Conservation (phyloP, 1,140 invertebrate species). For the Eubasilissa regina region DNA sequence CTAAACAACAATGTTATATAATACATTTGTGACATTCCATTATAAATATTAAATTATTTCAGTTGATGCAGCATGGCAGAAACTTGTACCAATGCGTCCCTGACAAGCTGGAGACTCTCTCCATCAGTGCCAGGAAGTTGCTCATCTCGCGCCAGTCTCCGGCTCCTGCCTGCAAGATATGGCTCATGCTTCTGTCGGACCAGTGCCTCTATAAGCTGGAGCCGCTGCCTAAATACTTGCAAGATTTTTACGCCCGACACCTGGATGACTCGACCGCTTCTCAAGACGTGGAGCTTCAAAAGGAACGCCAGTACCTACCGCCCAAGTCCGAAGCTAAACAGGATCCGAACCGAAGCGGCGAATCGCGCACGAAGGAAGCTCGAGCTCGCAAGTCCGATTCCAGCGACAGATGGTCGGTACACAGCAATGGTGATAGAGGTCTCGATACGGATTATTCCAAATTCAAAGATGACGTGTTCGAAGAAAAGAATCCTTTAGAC, state of each 20-base stretch:
- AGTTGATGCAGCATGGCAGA: slow-evolving; percentile 55
- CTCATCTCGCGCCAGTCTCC: slow-evolving; percentile 50
- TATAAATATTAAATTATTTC: slow-evolving; percentile 21
- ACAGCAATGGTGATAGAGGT: slow-evolving; percentile 51
- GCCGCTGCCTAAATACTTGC: slow-evolving; percentile 54
- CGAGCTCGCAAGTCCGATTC: slow-evolving; percentile 51
- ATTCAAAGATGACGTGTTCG: slow-evolving; percentile 53
- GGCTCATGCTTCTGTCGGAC: slow-evolving; percentile 53
- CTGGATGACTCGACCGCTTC: slow-evolving; percentile 47
- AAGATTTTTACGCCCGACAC: slow-evolving; percentile 55
- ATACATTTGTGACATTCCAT: no score
- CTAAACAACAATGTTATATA: no score
- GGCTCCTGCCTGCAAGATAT: slow-evolving; percentile 44
- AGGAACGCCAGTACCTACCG: slow-evolving; percentile 9
- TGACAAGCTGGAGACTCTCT: slow-evolving; percentile 51
- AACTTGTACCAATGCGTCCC: slow-evolving; percentile 49
- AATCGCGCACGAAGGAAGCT: not conserved
- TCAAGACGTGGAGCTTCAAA: slow-evolving; percentile 3
- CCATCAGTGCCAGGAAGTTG: slow-evolving; percentile 50
- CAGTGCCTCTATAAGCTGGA: slow-evolving; percentile 54
- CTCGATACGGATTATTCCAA: slow-evolving; percentile 34
- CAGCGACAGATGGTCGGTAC: slow-evolving; percentile 52
- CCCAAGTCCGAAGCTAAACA: not conserved
- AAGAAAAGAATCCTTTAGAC: slow-evolving; percentile 36
- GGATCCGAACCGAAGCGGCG: slow-evolving; percentile 2